Evolutionary conservation across 2,888 invertebrate species (phyloP).

Genomic region (Arctia plantaginis): DNA sequence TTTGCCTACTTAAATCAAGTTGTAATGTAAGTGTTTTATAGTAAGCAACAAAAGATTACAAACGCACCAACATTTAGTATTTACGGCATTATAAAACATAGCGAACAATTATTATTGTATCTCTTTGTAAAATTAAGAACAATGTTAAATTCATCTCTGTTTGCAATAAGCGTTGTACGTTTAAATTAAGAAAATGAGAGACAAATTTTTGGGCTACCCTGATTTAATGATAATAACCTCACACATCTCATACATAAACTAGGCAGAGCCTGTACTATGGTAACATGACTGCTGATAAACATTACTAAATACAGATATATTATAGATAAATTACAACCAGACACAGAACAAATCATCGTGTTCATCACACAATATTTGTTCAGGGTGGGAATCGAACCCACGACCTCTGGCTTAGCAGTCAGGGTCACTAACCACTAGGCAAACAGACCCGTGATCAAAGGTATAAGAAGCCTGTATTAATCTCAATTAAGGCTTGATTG

Average conservation of each 20-base stretch:
- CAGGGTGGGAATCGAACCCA: too few species aligned
- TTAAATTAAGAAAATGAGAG: not conserved
- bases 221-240: too few species aligned
- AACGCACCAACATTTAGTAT: not conserved
- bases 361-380: too few species aligned
- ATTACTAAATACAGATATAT: too few species aligned
- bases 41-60: not conserved
- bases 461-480: not conserved
- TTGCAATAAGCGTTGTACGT: not conserved
- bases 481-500: not conserved
- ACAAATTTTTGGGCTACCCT: not conserved
- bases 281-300: too few species aligned
- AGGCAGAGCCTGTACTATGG: too few species aligned
- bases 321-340: too few species aligned
- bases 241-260: too few species aligned
- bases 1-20: not conserved
- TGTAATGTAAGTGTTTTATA: constrained; percentile 1
- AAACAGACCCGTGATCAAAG: not conserved
- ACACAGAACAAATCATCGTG: too few species aligned
- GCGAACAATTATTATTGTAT: not conserved
- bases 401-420: too few species aligned
- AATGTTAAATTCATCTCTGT: not conserved
- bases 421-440: too few species aligned
- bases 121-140: not conserved
- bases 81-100: not conserved